Evolutionary conservation across 2,797 vertebrate species (phyloP).

Genomic region (Naso thynnoides): DNA sequence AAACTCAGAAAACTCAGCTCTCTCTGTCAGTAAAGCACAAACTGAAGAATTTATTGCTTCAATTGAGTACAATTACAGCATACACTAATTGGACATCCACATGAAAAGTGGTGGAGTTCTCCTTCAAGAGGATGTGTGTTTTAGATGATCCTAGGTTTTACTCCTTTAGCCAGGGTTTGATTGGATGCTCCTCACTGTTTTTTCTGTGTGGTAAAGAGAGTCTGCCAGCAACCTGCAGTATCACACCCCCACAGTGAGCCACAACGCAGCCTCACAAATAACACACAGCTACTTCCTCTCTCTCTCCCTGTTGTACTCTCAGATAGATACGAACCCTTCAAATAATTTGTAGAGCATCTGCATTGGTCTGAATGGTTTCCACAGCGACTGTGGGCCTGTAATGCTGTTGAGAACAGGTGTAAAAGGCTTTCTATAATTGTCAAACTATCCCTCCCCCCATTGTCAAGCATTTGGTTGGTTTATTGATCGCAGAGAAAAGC

Average conservation of each 20-base stretch:
- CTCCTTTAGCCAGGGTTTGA: neutral
- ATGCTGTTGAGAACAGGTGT: conserved; percentile 23
- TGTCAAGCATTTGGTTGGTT: neutral
- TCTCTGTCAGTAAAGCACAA: too few relatives aligned
- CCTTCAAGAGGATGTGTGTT: neutral
- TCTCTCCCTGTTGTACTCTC: conserved; percentile 35
- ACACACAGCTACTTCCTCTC: conserved; percentile 50
- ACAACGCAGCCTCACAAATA: conserved; percentile 67
- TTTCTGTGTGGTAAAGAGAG: conserved; percentile 48
- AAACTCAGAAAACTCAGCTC: too few relatives aligned
- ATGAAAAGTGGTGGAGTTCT: too few relatives aligned
- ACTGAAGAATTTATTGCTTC: too few relatives aligned
- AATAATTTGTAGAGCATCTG: conserved; percentile 58
- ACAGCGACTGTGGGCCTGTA: conserved; percentile 58
- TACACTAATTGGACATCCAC: too few relatives aligned
- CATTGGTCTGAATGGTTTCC: conserved; percentile 71
- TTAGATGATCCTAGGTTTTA: conserved; percentile 2
- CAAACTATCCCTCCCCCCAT: conserved; percentile 14
- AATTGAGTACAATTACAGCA: too few relatives aligned
- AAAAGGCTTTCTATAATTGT: conserved; percentile 30
- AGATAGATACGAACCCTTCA: conserved; percentile 68
- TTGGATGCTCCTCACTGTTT: conserved; percentile 34
- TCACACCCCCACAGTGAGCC: conserved; percentile 77
- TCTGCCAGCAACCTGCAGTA: conserved; percentile 74
- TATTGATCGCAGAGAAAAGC: conserved; percentile 47